Evolutionary conservation across 2,113 vertebrate genomes (phyloP).

Genomic region (Gracilinanus agilis): DNA sequence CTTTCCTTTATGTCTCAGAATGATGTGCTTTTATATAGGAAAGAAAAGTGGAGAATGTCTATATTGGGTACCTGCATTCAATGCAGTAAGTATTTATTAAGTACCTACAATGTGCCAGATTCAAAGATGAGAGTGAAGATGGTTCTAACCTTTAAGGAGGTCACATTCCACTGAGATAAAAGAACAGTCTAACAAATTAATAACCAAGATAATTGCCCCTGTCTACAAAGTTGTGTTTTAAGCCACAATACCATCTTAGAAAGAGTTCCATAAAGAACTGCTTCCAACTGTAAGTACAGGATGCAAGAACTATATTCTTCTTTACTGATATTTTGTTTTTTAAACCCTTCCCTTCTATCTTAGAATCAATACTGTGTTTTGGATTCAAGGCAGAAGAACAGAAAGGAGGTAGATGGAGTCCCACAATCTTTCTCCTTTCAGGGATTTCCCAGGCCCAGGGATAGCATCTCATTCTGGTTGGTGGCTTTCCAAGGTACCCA

Average conservation of each 20-base stretch:
- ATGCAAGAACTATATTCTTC: neutral
- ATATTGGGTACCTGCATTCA: neutral
- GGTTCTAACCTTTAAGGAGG: neutral
- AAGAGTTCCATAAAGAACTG: neutral
- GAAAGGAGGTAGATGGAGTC: neutral
- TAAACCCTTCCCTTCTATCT: no score
- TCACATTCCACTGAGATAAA: neutral
- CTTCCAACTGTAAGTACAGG: neutral
- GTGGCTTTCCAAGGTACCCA: neutral
- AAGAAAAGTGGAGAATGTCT: neutral
- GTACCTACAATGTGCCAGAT: neutral
- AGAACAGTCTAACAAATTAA: neutral
- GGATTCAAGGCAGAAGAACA: no score
- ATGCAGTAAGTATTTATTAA: neutral
- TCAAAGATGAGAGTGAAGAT: neutral
- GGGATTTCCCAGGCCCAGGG: neutral
- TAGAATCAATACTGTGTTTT: no score
- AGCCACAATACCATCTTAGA: neutral
- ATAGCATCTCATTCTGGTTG: neutral
- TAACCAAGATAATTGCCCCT: neutral
- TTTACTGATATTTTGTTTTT: neutral
- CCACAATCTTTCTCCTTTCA: neutral
- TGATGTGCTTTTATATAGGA: neutral
- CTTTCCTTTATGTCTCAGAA: no score
- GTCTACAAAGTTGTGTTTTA: neutral